Evolutionary conservation across 2,113 vertebrate genomes (phyloP), one percentile per base, ranked within the genome.

Genomic region (Eclectus roratus): DNA sequence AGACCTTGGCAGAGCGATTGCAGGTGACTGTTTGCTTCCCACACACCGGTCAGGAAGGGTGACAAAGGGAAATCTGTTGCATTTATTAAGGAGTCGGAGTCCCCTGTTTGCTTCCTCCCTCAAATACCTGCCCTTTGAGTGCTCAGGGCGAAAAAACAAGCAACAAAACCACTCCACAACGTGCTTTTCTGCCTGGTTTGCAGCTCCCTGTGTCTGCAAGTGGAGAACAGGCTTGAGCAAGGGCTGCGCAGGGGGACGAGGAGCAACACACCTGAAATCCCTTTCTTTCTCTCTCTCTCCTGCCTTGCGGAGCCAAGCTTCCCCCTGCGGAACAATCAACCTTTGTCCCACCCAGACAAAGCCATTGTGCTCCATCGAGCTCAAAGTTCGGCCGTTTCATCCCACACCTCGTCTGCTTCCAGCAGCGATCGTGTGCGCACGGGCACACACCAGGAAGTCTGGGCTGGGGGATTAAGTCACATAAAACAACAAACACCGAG

Each of bases 291-390:
- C 91, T 56, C 91, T 56, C 7, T 1, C 85, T 91, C 46, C 80
- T 77, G 78, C 72, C 29, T 76, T 11, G 12, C 64, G 1, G 11
- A 84, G 88, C 72, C 77, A 44, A 46, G 52, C n/a, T 53, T 81
- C 87, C 91, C 88, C 35, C 70, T 15, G 80, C 35, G 28, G 93
- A 96, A 96, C 96, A 96, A 95, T 96, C 91, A 19, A 84, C 87
- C 89, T 96, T 96, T 96, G 94, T 96, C 50, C 80, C 83, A 9
- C 12, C 73, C 4, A 3, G 19, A 86, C 92, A 96, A 88, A 95
- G 85, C 90, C 85, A 41, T 13, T 61, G 58, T 39, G 87, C 89
- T 79, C 61, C 39, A 11, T 23, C 2, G 5, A 18, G 96, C 96
- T 87, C 95, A 60, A 61, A 78, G 87, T 53, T 68, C 55, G 15